These are phyloP conservation scores for Rhinoderma darwinii DNA, from an alignment of 2,113 vertebrate species.

Conservation along the genomic window DNA sequence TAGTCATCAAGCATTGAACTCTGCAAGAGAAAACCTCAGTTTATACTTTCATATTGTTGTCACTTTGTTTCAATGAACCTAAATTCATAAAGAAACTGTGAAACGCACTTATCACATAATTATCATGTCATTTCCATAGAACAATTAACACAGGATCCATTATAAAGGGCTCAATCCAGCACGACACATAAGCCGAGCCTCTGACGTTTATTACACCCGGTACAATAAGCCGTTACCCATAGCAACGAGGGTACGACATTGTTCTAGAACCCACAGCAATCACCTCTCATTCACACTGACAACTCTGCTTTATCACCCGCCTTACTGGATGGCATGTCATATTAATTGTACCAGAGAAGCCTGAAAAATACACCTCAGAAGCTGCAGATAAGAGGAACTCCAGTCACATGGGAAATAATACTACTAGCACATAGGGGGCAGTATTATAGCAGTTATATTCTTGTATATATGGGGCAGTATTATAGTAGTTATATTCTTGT, in stretches of 20 bases:
- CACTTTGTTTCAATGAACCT: not conserved
- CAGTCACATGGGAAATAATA: too few relatives aligned
- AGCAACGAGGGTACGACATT: not conserved
- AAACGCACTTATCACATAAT: not conserved
- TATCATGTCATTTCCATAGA: not conserved
- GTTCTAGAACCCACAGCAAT: not conserved
- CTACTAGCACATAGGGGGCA: too few relatives aligned
- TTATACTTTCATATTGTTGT: constrained; percentile 1
- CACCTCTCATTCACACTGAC: not conserved
- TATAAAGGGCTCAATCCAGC: not conserved
- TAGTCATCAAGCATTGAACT: not conserved
- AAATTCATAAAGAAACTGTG: not conserved
- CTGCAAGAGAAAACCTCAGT: not conserved
- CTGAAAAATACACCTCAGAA: not conserved
- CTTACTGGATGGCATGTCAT: not conserved
- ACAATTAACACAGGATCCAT: not conserved
- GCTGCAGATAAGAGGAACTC: not conserved
- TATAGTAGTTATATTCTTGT: too few relatives aligned
- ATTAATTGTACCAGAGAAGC: not conserved
- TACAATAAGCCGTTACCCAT: not conserved
- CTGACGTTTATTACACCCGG: not conserved
- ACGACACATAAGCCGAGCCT: not conserved
- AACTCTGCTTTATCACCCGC: not conserved
- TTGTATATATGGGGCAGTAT: too few relatives aligned
- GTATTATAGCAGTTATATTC: too few relatives aligned